These are phyloP conservation scores for Xiphorhynchus erythropygius DNA, from an alignment of 2,797 vertebrate species.

Conservation along the genomic window DNA sequence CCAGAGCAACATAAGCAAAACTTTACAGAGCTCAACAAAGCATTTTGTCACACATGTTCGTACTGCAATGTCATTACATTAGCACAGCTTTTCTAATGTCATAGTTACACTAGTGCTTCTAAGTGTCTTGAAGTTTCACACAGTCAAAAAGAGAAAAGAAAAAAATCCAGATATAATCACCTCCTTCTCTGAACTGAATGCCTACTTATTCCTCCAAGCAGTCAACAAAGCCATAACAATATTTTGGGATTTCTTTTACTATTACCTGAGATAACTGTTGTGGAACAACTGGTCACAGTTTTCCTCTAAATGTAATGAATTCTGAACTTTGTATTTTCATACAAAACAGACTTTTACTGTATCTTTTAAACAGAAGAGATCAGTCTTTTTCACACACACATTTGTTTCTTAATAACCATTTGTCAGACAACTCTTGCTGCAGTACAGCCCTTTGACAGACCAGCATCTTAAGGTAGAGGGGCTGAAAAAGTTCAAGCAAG, in stretches of 20 bases:
- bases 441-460: background rate
- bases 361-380: background rate
- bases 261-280: background rate
- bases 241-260: background rate
- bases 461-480: background rate
- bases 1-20: background rate
- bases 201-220: background rate
- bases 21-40: background rate
- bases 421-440: background rate
- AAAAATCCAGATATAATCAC: background rate
- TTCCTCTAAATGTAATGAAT: background rate
- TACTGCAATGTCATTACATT: background rate
- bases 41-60: background rate
- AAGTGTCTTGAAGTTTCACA: background rate
- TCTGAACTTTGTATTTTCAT: background rate
- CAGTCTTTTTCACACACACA: background rate
- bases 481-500: background rate
- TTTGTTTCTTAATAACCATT: background rate
- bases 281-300: background rate
- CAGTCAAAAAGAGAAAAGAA: background rate
- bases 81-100: background rate
- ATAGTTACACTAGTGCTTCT: background rate
- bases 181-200: background rate
- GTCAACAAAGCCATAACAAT: background rate
- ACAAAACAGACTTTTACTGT: background rate